These are phyloP conservation scores for Isurus oxyrinchus DNA, from an alignment of 2,113 vertebrate genomes.

Conservation along the genomic window DNA sequence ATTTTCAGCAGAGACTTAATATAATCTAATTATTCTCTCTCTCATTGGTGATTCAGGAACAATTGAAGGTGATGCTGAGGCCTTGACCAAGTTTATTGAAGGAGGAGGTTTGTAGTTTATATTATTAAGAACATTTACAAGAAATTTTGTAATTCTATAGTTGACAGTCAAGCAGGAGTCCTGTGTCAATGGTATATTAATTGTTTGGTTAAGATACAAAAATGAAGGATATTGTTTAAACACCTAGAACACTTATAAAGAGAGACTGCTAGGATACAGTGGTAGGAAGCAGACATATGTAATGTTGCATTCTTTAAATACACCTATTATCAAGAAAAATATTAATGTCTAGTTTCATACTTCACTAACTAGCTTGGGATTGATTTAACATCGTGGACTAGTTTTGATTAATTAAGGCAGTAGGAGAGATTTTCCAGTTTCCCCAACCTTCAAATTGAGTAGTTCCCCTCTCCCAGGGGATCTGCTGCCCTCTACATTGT, in stretches of 20 bases:
- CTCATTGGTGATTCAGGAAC: conserved; percentile 65
- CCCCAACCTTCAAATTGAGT: background rate
- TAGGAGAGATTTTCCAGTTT: background rate
- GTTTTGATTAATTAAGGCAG: background rate
- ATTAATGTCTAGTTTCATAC: background rate
- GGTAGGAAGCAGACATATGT: background rate
- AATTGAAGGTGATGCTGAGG: conserved; percentile 56
- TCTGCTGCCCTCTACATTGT: no score
- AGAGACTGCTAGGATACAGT: background rate
- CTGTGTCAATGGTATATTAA: background rate
- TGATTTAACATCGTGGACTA: no score
- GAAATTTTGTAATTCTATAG: background rate
- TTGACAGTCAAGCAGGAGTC: background rate
- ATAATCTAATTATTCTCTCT: conserved; percentile 11
- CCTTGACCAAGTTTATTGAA: conserved; percentile 60
- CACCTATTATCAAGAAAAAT: background rate
- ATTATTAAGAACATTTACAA: conserved; percentile 45
- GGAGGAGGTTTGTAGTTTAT: conserved; percentile 56
- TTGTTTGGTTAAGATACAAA: background rate
- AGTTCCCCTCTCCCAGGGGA: background rate
- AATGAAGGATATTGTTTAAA: background rate
- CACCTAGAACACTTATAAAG: background rate
- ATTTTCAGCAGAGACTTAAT: background rate
- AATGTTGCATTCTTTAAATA: background rate
- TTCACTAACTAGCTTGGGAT: background rate